Evolutionary conservation across 2,113 vertebrate species (phyloP).

Genomic region (Crypturellus undulatus): DNA sequence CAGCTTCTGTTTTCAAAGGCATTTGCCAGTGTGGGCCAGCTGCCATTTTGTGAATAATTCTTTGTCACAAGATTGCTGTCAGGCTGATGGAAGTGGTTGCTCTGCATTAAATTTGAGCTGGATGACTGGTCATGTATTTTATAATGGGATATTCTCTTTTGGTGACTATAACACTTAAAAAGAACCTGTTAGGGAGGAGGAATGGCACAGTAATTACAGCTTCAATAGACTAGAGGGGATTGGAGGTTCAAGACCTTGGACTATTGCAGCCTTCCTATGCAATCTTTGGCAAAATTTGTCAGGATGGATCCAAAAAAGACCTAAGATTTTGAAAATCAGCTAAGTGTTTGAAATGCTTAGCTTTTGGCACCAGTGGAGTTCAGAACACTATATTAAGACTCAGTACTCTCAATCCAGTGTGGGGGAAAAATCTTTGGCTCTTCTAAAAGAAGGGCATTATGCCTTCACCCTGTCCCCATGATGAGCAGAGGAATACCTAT

Average conservation of each 20-base stretch:
- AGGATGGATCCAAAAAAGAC: slow-evolving; percentile 5
- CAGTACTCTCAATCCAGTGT: background rate
- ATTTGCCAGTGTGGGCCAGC: background rate
- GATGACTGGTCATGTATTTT: background rate
- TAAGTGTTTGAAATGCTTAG: background rate
- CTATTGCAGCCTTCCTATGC: background rate
- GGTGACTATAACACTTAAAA: background rate
- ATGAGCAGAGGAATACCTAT: background rate
- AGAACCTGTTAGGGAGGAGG: background rate
- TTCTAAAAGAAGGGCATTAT: background rate
- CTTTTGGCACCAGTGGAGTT: background rate
- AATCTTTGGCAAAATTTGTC: slow-evolving; percentile 31
- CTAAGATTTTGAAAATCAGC: background rate
- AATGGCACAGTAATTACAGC: background rate
- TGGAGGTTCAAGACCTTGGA: background rate
- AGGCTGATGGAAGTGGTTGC: slow-evolving; percentile 8
- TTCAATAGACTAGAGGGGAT: background rate
- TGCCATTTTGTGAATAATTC: slow-evolving; percentile 30
- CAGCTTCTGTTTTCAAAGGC: slow-evolving; percentile 45
- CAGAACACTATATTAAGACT: background rate
- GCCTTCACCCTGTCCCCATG: background rate
- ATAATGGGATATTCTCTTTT: background rate
- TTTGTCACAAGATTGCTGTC: slow-evolving; percentile 27
- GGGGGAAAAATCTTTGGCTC: background rate
- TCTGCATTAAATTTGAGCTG: background rate